Evolutionary conservation across 2,113 vertebrate genomes (phyloP).

Genomic region (Trochalopteron elliotii): DNA sequence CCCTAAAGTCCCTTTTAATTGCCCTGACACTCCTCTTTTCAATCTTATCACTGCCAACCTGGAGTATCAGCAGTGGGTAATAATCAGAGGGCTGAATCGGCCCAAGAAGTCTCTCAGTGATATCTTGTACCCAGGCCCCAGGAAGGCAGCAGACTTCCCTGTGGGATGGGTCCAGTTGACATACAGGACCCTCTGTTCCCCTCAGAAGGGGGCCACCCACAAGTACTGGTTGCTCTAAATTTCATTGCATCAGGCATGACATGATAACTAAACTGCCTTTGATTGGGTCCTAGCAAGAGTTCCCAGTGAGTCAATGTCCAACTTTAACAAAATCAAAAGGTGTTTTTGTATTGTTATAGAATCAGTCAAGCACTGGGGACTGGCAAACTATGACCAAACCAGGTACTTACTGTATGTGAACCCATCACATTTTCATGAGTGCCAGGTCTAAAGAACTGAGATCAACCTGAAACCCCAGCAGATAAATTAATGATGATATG

Average conservation of each 20-base stretch:
- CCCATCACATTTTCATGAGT: background rate
- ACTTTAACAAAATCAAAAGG: background rate
- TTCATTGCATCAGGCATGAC: background rate
- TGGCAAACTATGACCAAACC: background rate
- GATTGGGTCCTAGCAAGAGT: background rate
- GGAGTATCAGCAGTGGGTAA: background rate
- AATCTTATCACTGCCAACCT: background rate
- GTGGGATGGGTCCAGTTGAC: fast-evolving
- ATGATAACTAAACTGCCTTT: background rate
- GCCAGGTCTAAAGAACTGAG: background rate
- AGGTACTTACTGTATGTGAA: fast-evolving
- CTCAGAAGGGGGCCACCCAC: background rate
- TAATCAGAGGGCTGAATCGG: background rate
- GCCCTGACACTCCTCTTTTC: background rate
- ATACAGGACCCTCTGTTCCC: background rate
- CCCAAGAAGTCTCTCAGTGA: background rate
- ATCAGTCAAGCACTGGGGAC: background rate
- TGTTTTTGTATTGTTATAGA: background rate
- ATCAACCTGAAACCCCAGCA: background rate
- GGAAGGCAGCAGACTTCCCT: background rate
- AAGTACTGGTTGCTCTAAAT: background rate
- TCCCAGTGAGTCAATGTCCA: background rate
- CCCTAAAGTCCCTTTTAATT: background rate
- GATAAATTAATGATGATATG: background rate
- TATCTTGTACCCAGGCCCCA: fast-evolving